Base-by-base conservation (phyloP, 2,888 invertebrate genomes). In the Diarsia brunnea region DNA sequence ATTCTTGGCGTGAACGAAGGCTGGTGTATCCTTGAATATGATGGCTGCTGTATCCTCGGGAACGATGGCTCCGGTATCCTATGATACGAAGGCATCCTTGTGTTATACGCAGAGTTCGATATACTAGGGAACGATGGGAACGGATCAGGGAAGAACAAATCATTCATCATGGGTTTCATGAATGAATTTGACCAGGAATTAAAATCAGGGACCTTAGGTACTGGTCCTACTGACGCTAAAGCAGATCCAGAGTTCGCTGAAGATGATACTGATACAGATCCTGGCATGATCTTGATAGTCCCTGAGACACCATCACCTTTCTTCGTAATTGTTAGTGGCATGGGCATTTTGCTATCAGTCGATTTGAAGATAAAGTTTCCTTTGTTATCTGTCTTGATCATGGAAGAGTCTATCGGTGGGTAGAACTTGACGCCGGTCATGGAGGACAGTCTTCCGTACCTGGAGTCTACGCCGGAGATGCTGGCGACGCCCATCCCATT, bases 381-480 rank as follows among this genome's bases (percentile, higher is more conserved):
- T 84, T 87, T 86, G 11, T 53, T 75, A 49, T 88, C 88, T 5
- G 88, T 85, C n/a, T 86, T 79, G 8, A 85, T 43, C 63, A 87
- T 79, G 31, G 88, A 81, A 11, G 82, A 75, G 14, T 90, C 87
- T 14, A 84, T 65, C 0, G 89, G 69, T 14, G 94, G 91, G 71
- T 89, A 93, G 53, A 93, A 89, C 69, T 93, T 91, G 12, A 94
- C 84, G 12, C 93, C 93, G 8, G 92, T 91, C 47, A 92, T 79
- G 4, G 95, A 91, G 4, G 94, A 92, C 0, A 93, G 87, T 73
- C 93, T 85, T 3, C 94, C 95, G 47, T 95, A 93, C 55, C 93
- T 91, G 27, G 93, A 91, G 4, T 94, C 88, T 21, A 93, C 84
- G 1, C 92, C 92, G 3, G 94, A 89, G 21, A 94, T 82, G 72